These are phyloP conservation scores for Amphipoea lucens DNA, from an alignment of 2,888 invertebrate genomes.

Conservation along the genomic window DNA sequence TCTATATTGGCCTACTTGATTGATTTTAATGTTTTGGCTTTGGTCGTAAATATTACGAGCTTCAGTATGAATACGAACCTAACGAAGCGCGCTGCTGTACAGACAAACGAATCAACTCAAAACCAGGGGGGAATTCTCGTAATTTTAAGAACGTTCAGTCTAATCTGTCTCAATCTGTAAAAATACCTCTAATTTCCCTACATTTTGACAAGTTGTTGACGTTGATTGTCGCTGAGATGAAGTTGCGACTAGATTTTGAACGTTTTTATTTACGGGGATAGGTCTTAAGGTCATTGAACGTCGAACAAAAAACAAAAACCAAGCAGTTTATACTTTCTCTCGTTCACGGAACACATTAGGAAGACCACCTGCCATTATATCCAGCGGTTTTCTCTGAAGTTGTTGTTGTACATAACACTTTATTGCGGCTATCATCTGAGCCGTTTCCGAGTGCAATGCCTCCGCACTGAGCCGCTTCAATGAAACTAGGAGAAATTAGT, in stretches of 20 bases:
- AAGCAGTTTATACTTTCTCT: slow-evolving; percentile 50
- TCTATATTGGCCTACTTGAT: no score
- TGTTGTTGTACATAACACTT: neutral
- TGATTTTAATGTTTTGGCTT: neutral
- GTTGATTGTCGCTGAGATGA: no score
- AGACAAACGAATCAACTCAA: neutral
- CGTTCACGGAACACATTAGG: slow-evolving; percentile 28
- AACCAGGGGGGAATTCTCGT: no score
- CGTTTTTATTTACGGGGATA: no score
- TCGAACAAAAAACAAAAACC: slow-evolving; percentile 26
- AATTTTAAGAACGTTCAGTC: no score
- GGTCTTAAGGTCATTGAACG: slow-evolving; percentile 34
- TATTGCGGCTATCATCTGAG: slow-evolving; percentile 26
- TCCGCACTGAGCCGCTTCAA: slow-evolving; percentile 12
- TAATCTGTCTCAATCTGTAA: no score
- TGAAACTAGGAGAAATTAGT: slow-evolving; percentile 27
- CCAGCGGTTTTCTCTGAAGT: slow-evolving; percentile 26
- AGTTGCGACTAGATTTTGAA: no score
- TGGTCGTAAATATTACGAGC: neutral
- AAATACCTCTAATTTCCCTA: no score
- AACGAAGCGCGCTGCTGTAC: neutral
- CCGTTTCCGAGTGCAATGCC: slow-evolving; percentile 46
- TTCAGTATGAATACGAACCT: neutral
- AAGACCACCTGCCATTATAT: neutral
- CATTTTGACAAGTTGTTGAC: no score